Evolutionary conservation across 2,888 invertebrate genomes (phyloP).

Genomic region (Anaspis maculata): DNA sequence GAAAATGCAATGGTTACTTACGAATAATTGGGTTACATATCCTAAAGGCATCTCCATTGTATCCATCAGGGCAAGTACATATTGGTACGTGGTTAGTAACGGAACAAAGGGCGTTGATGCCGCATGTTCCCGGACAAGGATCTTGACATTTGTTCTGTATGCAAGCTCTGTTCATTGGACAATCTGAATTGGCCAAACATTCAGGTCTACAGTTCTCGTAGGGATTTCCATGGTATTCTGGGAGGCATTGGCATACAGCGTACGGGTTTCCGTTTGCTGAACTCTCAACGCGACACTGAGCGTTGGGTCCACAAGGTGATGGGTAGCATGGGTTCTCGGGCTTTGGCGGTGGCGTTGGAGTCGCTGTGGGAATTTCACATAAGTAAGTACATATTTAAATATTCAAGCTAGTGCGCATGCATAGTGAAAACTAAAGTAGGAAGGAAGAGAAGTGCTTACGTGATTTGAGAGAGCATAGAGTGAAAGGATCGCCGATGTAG

Average conservation of each 20-base stretch:
- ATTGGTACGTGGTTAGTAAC: conserved; percentile 59
- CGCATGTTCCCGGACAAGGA: conserved; percentile 77
- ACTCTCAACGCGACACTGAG: conserved; percentile 64
- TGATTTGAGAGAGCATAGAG: conserved; percentile 47
- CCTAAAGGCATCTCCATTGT: conserved; percentile 49
- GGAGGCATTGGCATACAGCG: conserved; percentile 66
- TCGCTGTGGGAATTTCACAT: conserved; percentile 26
- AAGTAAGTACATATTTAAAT: conserved; percentile 7
- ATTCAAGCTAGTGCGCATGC: too few species aligned
- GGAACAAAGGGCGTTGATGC: conserved; percentile 71
- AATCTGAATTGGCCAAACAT: conserved; percentile 79
- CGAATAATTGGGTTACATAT: conserved; percentile 39
- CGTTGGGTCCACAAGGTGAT: conserved; percentile 75
- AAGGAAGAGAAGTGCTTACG: conserved; percentile 51
- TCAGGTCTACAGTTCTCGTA: conserved; percentile 73
- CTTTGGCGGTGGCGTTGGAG: conserved; percentile 37
- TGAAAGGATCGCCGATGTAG: conserved; percentile 60
- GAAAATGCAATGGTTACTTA: conserved; percentile 20
- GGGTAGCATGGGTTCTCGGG: conserved; percentile 64
- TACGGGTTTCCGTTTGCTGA: too few species aligned
- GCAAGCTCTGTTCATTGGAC: conserved; percentile 72
- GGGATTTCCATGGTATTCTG: conserved; percentile 67
- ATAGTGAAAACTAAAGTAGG: too few species aligned
- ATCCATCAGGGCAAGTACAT: conserved; percentile 50
- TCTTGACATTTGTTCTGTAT: conserved; percentile 76